phyloP scores from a whole-genome alignment of 2,113 vertebrate genomes.

The Mionectes macconnelli region DNA sequence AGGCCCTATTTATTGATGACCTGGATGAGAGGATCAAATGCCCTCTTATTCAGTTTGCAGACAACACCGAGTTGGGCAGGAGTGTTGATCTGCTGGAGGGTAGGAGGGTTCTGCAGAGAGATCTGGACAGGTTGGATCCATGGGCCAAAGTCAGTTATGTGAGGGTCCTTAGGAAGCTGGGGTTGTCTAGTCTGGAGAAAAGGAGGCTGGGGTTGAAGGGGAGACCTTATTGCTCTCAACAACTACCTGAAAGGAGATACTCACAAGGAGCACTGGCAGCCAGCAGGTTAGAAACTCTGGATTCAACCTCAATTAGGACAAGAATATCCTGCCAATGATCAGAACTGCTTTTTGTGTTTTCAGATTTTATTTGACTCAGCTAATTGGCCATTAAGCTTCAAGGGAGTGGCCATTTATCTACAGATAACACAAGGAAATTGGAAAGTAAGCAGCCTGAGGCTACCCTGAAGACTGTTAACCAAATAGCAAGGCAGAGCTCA shows the following conservation, averaged over 20 bases:
- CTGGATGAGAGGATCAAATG: background rate
- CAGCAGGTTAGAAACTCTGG: background rate
- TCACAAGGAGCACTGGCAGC: background rate
- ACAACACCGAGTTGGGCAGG: background rate
- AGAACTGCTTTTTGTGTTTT: slow-evolving; percentile 15
- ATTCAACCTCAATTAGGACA: background rate
- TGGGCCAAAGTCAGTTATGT: background rate
- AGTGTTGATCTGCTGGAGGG: background rate
- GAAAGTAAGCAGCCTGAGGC: slow-evolving; percentile 41
- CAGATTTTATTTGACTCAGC: slow-evolving; percentile 47
- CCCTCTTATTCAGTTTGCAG: background rate
- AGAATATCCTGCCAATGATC: background rate
- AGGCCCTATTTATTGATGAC: background rate
- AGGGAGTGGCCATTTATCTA: slow-evolving; percentile 27
- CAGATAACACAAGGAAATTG: slow-evolving; percentile 44
- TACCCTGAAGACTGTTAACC: slow-evolving; percentile 33
- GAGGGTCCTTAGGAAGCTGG: background rate
- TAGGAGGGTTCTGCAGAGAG: background rate
- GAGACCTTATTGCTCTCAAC: background rate
- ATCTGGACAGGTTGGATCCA: background rate
- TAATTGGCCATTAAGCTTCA: slow-evolving; percentile 49
- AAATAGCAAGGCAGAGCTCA: slow-evolving; percentile 21
- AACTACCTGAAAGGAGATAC: background rate
- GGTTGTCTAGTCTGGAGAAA: background rate
- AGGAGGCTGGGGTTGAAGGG: background rate